Percentiles rank a stretch among this genome's conserved stretches.
These are phyloP conservation scores for Ashinkailepas kermadecensis DNA, from an alignment of 2,888 invertebrate species.

Conservation along the genomic window DNA sequence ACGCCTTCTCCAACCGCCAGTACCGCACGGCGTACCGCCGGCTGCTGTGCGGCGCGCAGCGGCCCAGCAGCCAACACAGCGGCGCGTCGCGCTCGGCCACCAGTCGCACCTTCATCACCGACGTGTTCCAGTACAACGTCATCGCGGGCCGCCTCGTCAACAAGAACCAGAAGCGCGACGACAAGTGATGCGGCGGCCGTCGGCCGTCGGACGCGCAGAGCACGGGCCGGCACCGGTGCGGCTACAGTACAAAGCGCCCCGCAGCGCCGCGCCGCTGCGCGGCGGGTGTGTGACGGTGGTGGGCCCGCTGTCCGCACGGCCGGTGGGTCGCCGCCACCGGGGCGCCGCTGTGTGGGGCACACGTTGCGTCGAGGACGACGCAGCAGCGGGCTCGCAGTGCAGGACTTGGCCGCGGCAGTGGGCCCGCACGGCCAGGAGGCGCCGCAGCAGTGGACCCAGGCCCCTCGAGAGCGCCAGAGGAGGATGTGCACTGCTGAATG, in stretches of 20 bases:
- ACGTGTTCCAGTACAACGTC: constrained; percentile 32
- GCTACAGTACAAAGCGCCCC: neutral
- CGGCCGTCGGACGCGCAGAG: too few relatives aligned
- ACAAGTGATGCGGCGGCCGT: neutral
- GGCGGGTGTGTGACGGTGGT: too few relatives aligned
- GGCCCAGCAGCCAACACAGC: neutral
- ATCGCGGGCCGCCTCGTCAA: constrained; percentile 30
- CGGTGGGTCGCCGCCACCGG: neutral
- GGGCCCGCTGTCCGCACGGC: neutral
- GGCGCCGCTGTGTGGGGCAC: neutral
- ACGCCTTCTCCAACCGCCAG: constrained; percentile 79
- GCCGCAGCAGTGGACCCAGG: too few relatives aligned
- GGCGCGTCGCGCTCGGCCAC: constrained; percentile 23
- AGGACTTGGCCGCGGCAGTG: neutral
- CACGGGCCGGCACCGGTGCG: neutral
- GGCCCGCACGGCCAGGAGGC: neutral
- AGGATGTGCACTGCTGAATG: too few relatives aligned
- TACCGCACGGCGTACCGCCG: constrained; percentile 46
- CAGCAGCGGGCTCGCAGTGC: neutral
- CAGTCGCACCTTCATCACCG: constrained; percentile 32
- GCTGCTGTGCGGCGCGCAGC: neutral
- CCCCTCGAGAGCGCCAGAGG: too few relatives aligned
- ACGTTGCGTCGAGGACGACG: neutral
- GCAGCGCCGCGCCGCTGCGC: constrained; percentile 24
- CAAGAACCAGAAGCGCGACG: neutral